phyloP scores from a whole-genome alignment of 2,888 invertebrate genomes.

The Ferdinandea cuprea region DNA sequence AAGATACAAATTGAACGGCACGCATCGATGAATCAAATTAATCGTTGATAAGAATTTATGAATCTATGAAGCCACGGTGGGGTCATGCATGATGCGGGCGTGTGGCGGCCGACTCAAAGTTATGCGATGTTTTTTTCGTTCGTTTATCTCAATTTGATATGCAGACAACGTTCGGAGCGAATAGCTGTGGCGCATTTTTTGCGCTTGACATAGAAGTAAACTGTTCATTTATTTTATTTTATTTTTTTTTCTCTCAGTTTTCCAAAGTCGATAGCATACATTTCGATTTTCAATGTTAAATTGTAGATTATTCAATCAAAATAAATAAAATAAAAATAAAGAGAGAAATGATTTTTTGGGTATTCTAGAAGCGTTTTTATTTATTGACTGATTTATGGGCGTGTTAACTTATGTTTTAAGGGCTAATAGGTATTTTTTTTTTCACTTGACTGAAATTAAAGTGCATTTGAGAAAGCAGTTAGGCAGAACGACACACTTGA shows the following conservation, averaged over 20 bases:
- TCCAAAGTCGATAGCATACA: conserved; percentile 22
- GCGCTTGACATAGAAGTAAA: conserved; percentile 36
- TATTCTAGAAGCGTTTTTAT: conserved; percentile 7
- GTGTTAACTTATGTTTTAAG: background rate
- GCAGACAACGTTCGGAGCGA: conserved; percentile 48
- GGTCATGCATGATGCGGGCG: conserved; percentile 20
- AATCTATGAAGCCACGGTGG: conserved; percentile 12
- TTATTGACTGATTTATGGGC: background rate
- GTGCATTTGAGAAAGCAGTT: background rate
- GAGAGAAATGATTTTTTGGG: background rate
- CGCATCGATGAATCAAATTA: conserved; percentile 49
- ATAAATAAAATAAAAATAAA: conserved; percentile 21
- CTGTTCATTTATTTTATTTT: conserved; percentile 12
- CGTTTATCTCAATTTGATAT: conserved; percentile 48
- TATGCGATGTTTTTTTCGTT: conserved; percentile 25
- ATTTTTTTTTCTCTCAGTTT: conserved; percentile 26
- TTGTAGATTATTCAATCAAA: conserved; percentile 48
- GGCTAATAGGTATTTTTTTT: background rate
- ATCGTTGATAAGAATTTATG: conserved; percentile 63
- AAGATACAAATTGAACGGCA: conserved; percentile 32
- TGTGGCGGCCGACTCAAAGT: conserved; percentile 6
- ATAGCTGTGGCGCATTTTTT: conserved; percentile 41
- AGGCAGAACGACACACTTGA: background rate
- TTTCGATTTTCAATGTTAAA: conserved; percentile 59
- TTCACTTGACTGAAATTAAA: background rate